These are phyloP conservation scores for Zele albiditarsus DNA, from an alignment of 2,888 invertebrate genomes.

Conservation along the genomic window DNA sequence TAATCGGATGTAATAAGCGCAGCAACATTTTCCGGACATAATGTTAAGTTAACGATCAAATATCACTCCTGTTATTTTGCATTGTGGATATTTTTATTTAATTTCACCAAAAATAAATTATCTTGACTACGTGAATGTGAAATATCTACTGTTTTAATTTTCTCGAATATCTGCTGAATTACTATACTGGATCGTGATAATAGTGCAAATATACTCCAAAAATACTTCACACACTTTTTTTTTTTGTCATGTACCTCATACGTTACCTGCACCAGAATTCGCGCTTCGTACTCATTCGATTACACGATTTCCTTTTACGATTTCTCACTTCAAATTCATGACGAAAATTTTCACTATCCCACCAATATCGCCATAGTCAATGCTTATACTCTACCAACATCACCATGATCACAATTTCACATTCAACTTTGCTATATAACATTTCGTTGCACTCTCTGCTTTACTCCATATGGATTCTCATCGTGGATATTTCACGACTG, in stretches of 20 bases:
- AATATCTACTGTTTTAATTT: too few species aligned
- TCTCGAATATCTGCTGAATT: too few species aligned
- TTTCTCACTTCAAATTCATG: not conserved
- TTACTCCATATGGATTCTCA: slow-evolving; percentile 4
- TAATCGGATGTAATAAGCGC: slow-evolving; percentile 8
- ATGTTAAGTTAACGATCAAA: not conserved
- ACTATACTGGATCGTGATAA: too few species aligned
- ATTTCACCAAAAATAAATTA: too few species aligned
- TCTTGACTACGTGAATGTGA: too few species aligned
- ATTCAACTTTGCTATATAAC: slow-evolving; percentile 9
- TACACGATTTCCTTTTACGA: slow-evolving; percentile 28
- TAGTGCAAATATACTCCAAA: not conserved
- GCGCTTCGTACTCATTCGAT: slow-evolving; percentile 16
- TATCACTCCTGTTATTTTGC: too few species aligned
- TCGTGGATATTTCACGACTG: slow-evolving; percentile 1
- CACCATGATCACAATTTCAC: not conserved
- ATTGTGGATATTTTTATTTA: too few species aligned
- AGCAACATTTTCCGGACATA: not conserved
- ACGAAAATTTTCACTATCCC: not conserved
- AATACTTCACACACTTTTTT: not conserved
- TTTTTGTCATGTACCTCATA: not conserved
- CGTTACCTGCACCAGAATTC: slow-evolving; percentile 5
- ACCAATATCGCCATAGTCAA: not conserved
- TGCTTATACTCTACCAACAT: not conserved
- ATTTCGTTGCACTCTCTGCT: slow-evolving; percentile 7